phyloP scores from a whole-genome alignment of 2,113 vertebrate species.

The Scophthalmus maximus region DNA sequence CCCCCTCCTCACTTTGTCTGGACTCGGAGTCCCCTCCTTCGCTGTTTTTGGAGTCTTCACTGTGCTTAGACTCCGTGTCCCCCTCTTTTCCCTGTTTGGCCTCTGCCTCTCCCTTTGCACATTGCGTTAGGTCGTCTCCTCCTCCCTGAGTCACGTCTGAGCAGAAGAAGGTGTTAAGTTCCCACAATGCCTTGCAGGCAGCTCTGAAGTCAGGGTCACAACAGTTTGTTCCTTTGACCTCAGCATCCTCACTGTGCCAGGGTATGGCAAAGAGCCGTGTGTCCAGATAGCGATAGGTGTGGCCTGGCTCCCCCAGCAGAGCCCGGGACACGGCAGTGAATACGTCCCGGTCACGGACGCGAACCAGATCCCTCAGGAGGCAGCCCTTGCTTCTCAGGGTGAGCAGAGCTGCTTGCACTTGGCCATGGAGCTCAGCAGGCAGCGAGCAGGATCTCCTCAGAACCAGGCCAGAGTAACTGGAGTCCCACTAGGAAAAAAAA shows the following conservation, averaged over 20 bases:
- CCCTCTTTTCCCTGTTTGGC: conserved; percentile 54
- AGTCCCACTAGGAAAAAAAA: conserved; percentile 87
- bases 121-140: conserved; percentile 63
- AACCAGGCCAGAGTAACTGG: conserved; percentile 90
- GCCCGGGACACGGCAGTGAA: conserved; percentile 92
- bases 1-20: conserved; percentile 76
- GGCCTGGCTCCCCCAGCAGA: conserved; percentile 92
- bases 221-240: conserved; percentile 84
- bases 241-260: conserved; percentile 86
- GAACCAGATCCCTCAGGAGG: conserved; percentile 92
- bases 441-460: conserved; percentile 85
- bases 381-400: conserved; percentile 84
- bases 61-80: conserved; percentile 74
- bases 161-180: conserved; percentile 91
- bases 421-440: conserved; percentile 86
- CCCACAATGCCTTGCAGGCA: conserved; percentile 91
- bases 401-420: conserved; percentile 87
- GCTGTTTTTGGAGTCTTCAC: conserved; percentile 77
- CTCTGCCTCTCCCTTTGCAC: conserved; percentile 57
- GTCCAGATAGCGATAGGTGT: conserved; percentile 95
- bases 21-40: conserved; percentile 77
- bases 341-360: conserved; percentile 91
- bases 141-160: conserved; percentile 76
- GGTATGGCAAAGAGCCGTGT: conserved; percentile 96
- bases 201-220: conserved; percentile 85